phyloP scores from a whole-genome alignment of 2,797 vertebrate species.

The Sandelia bainsii region DNA sequence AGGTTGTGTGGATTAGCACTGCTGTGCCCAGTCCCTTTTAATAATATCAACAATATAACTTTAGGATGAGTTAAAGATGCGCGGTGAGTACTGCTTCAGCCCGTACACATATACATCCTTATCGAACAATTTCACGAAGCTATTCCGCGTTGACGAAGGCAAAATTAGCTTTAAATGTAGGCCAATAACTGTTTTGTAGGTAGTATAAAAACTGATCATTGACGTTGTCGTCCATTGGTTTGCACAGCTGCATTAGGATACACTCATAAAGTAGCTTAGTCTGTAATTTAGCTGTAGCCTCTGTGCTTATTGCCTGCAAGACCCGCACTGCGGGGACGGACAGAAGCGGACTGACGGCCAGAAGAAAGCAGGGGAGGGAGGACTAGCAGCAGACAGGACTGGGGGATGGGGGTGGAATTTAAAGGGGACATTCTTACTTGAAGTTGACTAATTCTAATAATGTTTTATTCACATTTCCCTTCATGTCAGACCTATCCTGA shows the following conservation, averaged over 20 bases:
- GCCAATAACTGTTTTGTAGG: constrained; percentile 72
- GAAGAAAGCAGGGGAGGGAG: constrained; percentile 55
- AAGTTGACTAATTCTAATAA: constrained; percentile 49
- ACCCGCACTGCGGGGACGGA: constrained; percentile 80
- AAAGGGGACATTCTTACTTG: constrained; percentile 72
- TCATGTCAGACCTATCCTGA: constrained; percentile 49
- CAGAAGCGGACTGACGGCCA: constrained; percentile 68
- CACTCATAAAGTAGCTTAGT: neutral
- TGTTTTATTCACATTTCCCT: constrained; percentile 44
- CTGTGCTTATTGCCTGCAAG: constrained; percentile 32
- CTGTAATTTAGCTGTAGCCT: constrained; percentile 27
- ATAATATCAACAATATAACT: constrained; percentile 61
- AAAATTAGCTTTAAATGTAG: constrained; percentile 77
- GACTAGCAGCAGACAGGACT: constrained; percentile 34
- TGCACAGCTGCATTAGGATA: constrained; percentile 11
- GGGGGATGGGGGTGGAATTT: constrained; percentile 62
- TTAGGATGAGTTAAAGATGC: constrained; percentile 54
- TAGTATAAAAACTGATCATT: constrained; percentile 35
- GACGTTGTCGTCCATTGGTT: constrained; percentile 17
- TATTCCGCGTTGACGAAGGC: constrained; percentile 47
- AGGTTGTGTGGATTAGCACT: constrained; percentile 95
- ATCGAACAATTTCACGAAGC: constrained; percentile 35
- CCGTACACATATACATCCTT: constrained; percentile 10
- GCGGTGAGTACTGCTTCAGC: constrained; percentile 57
- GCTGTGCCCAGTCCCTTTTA: constrained; percentile 76